phyloP scores from a whole-genome alignment of 2,113 vertebrate species.

The Alexandromys fortis region DNA sequence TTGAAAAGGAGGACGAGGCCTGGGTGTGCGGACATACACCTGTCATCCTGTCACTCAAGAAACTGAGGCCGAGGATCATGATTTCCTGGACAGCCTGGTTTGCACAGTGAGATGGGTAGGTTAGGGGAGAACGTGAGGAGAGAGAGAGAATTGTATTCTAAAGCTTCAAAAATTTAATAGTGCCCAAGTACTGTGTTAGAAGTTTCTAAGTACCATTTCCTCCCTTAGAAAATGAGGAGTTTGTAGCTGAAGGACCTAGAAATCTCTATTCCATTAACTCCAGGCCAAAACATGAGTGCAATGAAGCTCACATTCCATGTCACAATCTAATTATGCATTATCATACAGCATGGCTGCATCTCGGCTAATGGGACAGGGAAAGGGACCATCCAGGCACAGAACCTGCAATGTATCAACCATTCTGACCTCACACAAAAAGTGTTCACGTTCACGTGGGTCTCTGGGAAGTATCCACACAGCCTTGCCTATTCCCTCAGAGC shows the following conservation, averaged over 20 bases:
- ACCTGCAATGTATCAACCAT: neutral
- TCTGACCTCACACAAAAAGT: neutral
- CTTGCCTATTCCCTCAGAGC: neutral
- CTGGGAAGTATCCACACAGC: neutral
- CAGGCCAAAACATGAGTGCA: neutral
- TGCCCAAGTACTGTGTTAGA: neutral
- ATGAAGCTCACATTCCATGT: slow-evolving; percentile 28
- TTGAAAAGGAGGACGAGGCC: neutral
- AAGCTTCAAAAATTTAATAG: neutral
- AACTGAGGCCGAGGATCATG: neutral
- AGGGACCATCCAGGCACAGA: slow-evolving; percentile 6
- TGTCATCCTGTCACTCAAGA: neutral
- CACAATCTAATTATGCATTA: slow-evolving; percentile 23
- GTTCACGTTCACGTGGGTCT: neutral
- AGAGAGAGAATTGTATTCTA: neutral
- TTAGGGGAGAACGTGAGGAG: neutral
- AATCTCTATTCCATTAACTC: neutral
- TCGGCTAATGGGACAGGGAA: slow-evolving; percentile 23
- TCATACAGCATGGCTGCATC: slow-evolving; percentile 26
- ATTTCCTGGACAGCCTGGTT: neutral
- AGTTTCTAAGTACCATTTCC: neutral
- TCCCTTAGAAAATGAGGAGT: slow-evolving; percentile 33
- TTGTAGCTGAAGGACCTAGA: neutral
- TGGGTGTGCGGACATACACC: neutral
- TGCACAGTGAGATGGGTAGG: neutral